phyloP scores from a whole-genome alignment of 1,140 invertebrate species.

The Metaphire vulgaris region DNA sequence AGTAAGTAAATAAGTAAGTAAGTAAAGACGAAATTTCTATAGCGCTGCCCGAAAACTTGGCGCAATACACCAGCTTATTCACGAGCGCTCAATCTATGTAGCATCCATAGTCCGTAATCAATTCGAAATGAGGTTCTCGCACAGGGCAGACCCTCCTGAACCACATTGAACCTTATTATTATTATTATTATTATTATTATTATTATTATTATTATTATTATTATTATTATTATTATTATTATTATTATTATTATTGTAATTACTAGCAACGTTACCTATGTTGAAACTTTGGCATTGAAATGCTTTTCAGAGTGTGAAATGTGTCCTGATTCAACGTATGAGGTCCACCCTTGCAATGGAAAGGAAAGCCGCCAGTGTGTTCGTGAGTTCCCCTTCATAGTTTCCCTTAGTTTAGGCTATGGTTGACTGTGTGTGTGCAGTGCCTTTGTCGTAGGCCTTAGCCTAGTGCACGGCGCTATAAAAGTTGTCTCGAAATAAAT shows the following conservation, averaged over 20 bases:
- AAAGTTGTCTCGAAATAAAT: too few species aligned
- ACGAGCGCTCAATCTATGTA: too few species aligned
- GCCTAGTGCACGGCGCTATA: too few species aligned
- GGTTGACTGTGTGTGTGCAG: neutral
- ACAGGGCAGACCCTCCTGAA: neutral
- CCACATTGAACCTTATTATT: neutral
- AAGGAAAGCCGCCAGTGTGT: neutral
- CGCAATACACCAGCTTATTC: too few species aligned
- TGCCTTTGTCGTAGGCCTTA: too few species aligned
- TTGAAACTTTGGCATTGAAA: too few species aligned
- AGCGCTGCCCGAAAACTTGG: too few species aligned
- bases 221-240: neutral
- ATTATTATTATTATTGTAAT: neutral
- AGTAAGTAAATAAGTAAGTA: too few species aligned
- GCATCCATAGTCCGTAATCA: neutral
- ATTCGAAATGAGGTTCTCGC: neutral
- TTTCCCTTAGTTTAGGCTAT: too few species aligned
- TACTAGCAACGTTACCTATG: neutral
- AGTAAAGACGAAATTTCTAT: too few species aligned
- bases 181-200: neutral
- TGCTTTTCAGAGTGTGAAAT: neutral
- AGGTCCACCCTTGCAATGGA: neutral
- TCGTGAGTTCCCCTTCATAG: too few species aligned
- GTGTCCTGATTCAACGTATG: neutral
- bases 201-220: neutral